phyloP scores from a whole-genome alignment of 2,888 invertebrate genomes.

The Atrina japonica region DNA sequence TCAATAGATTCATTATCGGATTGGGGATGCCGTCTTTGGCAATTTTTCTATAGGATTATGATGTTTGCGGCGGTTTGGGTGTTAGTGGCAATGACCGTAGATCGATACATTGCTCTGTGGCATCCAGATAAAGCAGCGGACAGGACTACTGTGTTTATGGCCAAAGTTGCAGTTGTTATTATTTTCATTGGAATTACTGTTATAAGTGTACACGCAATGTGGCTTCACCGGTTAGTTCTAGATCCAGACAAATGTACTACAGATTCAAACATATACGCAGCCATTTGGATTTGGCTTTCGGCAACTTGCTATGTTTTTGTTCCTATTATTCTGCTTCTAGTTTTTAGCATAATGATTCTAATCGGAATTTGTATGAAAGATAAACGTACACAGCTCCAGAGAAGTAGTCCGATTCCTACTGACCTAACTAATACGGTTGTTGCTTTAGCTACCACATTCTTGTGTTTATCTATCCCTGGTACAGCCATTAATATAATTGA shows the following conservation, averaged over 20 bases:
- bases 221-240: conserved; percentile 66
- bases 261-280: conserved; percentile 54
- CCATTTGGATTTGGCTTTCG: conserved; percentile 71
- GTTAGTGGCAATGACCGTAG: conserved; percentile 69
- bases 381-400: conserved; percentile 44
- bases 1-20: conserved; percentile 63
- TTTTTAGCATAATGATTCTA: conserved; percentile 56
- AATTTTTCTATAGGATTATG: conserved; percentile 64
- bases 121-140: conserved; percentile 56
- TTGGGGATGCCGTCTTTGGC: conserved; percentile 68
- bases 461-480: conserved; percentile 51
- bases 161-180: conserved; percentile 61
- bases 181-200: conserved; percentile 64
- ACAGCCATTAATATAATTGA: conserved; percentile 39
- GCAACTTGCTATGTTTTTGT: conserved; percentile 65
- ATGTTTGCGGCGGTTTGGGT: conserved; percentile 71
- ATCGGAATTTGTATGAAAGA: conserved; percentile 54
- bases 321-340: conserved; percentile 63
- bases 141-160: conserved; percentile 68
- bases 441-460: conserved; percentile 45
- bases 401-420: conserved; percentile 35
- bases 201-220: conserved; percentile 73
- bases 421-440: conserved; percentile 52
- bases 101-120: conserved; percentile 66
- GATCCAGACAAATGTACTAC: conserved; percentile 16